Evolutionary conservation across 2,888 invertebrate species (phyloP).

Genomic region (Patella ulyssiponensis): DNA sequence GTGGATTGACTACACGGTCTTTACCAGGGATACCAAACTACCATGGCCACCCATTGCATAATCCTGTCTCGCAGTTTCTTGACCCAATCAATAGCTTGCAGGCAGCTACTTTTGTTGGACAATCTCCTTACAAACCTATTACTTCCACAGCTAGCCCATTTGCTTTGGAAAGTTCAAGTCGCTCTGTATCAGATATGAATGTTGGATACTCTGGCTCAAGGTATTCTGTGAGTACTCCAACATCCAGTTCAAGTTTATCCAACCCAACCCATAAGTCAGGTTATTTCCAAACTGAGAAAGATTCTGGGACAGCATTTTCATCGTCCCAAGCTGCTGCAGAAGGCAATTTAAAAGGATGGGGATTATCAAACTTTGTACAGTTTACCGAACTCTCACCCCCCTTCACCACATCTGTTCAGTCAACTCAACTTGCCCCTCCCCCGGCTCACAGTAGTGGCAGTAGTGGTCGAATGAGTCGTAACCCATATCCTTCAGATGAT

Average conservation of each 20-base stretch:
- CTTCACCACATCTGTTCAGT: slow-evolving; percentile 31
- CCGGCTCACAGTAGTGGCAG: slow-evolving; percentile 64
- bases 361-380: slow-evolving; percentile 50
- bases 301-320: slow-evolving; percentile 19
- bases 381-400: slow-evolving; percentile 40
- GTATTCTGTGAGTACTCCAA: slow-evolving; percentile 13
- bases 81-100: slow-evolving; percentile 49
- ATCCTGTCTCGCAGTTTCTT: slow-evolving; percentile 43
- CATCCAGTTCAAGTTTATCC: slow-evolving; percentile 24
- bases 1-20: slow-evolving; percentile 43
- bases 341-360: slow-evolving; percentile 44
- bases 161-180: slow-evolving; percentile 44
- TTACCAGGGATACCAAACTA: slow-evolving; percentile 50
- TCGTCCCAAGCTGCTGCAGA: slow-evolving; percentile 27
- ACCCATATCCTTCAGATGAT: slow-evolving; percentile 46
- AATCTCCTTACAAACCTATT: slow-evolving; percentile 55
- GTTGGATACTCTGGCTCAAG: slow-evolving; percentile 14
- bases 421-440: slow-evolving; percentile 50
- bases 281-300: slow-evolving; percentile 29
- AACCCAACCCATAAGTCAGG: slow-evolving; percentile 24
- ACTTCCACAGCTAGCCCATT: slow-evolving; percentile 48
- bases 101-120: slow-evolving; percentile 41
- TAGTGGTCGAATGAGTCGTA: slow-evolving; percentile 47
- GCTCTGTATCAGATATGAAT: slow-evolving; percentile 19
- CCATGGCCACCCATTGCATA: slow-evolving; percentile 48